Conservation (phyloP, 2,113 vertebrate genomes). For the Marcusenius ussheri region DNA sequence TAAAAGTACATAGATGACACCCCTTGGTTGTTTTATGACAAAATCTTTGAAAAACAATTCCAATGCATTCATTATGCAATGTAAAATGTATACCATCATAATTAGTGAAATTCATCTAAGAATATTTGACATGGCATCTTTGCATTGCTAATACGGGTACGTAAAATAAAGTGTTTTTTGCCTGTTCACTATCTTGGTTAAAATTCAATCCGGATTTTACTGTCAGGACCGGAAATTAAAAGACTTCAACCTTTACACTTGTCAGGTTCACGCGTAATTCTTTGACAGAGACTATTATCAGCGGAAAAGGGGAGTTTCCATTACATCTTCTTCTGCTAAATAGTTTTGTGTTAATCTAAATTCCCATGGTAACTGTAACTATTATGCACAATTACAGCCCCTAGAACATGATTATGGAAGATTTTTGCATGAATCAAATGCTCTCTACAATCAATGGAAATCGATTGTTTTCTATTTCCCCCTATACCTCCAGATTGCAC, state of each 20-base stretch:
- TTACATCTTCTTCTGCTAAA: not conserved
- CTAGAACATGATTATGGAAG: conserved; percentile 31
- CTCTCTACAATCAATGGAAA: conserved; percentile 35
- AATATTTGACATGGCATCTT: not conserved
- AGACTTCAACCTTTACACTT: not conserved
- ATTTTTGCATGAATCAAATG: conserved; percentile 36
- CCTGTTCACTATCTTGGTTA: not conserved
- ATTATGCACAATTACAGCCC: conserved; percentile 21
- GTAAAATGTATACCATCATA: not conserved
- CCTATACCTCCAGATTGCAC: conserved; percentile 20
- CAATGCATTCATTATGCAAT: not conserved
- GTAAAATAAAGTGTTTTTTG: not conserved
- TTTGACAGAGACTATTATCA: not conserved
- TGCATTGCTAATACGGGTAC: not conserved
- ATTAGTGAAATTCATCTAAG: not conserved
- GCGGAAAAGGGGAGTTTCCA: not conserved
- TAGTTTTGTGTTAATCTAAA: conserved; percentile 10
- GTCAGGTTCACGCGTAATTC: not conserved
- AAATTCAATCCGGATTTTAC: not conserved
- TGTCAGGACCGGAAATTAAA: not conserved
- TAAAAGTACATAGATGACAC: not conserved
- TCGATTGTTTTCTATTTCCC: conserved; percentile 27
- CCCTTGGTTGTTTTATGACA: too few species aligned
- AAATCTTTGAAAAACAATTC: not conserved
- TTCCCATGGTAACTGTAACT: not conserved